Evolutionary conservation across 2,797 vertebrate genomes (phyloP).

Genomic region (Percopsis omiscomaycus): DNA sequence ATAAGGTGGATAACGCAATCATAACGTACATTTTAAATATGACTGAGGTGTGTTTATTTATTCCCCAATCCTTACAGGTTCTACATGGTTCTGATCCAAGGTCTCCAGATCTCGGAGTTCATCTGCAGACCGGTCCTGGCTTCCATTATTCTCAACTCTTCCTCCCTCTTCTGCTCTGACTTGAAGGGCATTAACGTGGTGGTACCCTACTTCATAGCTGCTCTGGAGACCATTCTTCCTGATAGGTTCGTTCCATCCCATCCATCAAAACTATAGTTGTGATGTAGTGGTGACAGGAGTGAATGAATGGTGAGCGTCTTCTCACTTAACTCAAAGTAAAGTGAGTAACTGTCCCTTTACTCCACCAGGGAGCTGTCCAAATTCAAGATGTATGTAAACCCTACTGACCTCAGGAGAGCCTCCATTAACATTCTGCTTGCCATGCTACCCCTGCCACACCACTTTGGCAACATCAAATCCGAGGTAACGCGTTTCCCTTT

Average conservation of each 20-base stretch:
- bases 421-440: constrained; percentile 94
- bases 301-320: no score
- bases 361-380: constrained; percentile 90
- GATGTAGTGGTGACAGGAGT: neutral
- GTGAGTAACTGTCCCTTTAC: constrained; percentile 8
- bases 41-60: neutral
- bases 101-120: constrained; percentile 95
- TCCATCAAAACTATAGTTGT: neutral
- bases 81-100: constrained; percentile 98
- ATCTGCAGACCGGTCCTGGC: constrained; percentile 93
- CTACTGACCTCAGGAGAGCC: constrained; percentile 91
- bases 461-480: constrained; percentile 93
- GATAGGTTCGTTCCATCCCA: constrained; percentile 81
- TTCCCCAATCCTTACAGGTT: constrained; percentile 77
- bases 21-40: no score
- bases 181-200: constrained; percentile 95
- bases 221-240: constrained; percentile 93
- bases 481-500: constrained; percentile 78
- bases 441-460: constrained; percentile 93
- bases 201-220: constrained; percentile 95
- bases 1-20: no score
- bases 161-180: constrained; percentile 94
- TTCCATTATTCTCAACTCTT: constrained; percentile 94
- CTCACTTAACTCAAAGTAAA: neutral
- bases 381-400: constrained; percentile 95